Conservation (phyloP, 2,113 vertebrate species). For the Pantherophis guttatus region DNA sequence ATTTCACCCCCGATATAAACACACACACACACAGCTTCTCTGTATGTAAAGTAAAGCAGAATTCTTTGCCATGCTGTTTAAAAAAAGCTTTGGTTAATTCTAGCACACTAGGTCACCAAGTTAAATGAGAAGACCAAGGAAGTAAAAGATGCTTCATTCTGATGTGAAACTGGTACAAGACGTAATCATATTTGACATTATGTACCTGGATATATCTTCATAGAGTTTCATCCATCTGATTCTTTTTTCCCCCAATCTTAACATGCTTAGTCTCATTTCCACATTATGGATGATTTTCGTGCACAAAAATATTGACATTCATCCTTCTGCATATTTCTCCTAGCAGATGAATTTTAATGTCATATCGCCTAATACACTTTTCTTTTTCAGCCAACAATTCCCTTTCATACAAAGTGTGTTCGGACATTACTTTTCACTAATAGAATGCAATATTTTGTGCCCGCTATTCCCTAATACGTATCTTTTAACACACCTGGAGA, state of each 20-base stretch:
- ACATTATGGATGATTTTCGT: not conserved
- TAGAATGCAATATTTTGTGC: not conserved
- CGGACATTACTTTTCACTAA: not conserved
- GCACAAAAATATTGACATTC: not conserved
- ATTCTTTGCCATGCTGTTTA: constrained; percentile 1
- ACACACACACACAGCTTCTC: not conserved
- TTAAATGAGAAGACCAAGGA: constrained; percentile 40
- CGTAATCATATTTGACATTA: not conserved
- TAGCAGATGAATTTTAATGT: not conserved
- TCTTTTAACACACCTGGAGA: not conserved
- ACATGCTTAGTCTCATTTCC: not conserved
- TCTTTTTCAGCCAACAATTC: not conserved
- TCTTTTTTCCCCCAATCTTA: not conserved
- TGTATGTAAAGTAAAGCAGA: not conserved
- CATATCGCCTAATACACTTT: not conserved
- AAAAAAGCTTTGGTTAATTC: constrained; percentile 50
- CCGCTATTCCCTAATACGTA: not conserved
- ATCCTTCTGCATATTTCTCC: not conserved
- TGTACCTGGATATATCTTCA: not conserved
- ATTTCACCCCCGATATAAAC: too few species aligned
- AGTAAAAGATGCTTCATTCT: not conserved
- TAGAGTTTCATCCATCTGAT: not conserved
- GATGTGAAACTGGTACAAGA: not conserved
- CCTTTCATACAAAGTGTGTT: not conserved
- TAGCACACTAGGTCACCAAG: constrained; percentile 39